phyloP scores from a whole-genome alignment of 1,140 invertebrate species.

The Oryctes rhinoceros region DNA sequence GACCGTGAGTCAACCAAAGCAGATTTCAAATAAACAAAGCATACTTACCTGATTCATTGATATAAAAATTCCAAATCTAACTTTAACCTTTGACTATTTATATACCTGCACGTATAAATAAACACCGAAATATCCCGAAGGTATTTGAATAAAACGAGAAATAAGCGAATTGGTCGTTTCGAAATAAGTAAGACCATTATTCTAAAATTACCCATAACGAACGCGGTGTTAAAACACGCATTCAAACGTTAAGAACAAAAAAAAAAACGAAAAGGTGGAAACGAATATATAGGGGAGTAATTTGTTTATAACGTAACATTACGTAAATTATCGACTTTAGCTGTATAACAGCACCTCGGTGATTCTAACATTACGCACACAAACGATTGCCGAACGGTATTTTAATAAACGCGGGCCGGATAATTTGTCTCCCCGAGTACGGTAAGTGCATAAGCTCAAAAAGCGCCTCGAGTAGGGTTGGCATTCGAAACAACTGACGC shows the following conservation, averaged over 20 bases:
- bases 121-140: not conserved
- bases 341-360: not conserved
- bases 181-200: not conserved
- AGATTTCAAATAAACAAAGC: not conserved
- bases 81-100: conserved; percentile 19
- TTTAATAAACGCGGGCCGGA: not conserved
- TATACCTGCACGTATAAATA: conserved; percentile 5
- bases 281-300: too few relatives aligned
- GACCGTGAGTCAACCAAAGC: conserved; percentile 6
- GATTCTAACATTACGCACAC: not conserved
- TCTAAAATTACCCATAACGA: too few relatives aligned
- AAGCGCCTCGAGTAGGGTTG: not conserved
- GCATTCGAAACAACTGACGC: conserved; percentile 12
- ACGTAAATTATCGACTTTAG: not conserved
- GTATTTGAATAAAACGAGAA: conserved; percentile 1
- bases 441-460: not conserved
- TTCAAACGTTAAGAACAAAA: too few relatives aligned
- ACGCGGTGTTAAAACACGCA: too few relatives aligned
- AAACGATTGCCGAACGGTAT: not conserved
- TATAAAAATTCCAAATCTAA: conserved; percentile 19
- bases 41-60: conserved; percentile 22
- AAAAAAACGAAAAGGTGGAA: too few relatives aligned
- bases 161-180: not conserved
- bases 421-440: not conserved
- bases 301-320: too few relatives aligned